These are phyloP conservation scores for Stenolophus ochropezus DNA, from an alignment of 2,888 invertebrate species.

Conservation along the genomic window DNA sequence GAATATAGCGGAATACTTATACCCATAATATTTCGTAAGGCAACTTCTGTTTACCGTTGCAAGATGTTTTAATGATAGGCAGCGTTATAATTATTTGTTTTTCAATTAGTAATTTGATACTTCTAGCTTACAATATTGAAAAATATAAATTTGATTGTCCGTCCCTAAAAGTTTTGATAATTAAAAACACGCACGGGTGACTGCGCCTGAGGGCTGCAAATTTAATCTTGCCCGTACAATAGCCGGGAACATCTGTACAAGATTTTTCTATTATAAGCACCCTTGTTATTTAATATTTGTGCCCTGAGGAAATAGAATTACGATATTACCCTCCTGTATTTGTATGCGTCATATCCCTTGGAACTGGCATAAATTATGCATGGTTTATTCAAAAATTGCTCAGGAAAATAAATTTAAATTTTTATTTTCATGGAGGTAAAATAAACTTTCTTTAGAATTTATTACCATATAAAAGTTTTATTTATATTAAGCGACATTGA, in stretches of 20 bases:
- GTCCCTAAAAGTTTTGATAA: constrained; percentile 5
- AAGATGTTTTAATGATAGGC: no score
- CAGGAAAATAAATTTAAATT: constrained; percentile 27
- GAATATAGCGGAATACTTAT: no score
- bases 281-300: constrained; percentile 36
- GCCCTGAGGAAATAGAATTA: constrained; percentile 36
- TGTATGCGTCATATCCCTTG: constrained; percentile 22
- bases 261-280: constrained; percentile 27
- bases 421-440: constrained; percentile 22
- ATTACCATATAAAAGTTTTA: constrained; percentile 34
- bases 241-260: constrained; percentile 30
- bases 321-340: constrained; percentile 30
- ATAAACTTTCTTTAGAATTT: constrained; percentile 34
- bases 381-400: constrained; percentile 33
- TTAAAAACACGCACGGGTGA: constrained; percentile 4
- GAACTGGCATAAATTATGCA: constrained; percentile 32
- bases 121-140: no score
- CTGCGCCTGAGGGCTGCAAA: neutral
- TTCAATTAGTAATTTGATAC: no score
- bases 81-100: no score
- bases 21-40: no score
- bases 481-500: constrained; percentile 36
- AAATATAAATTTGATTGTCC: neutral
- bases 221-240: constrained; percentile 29
- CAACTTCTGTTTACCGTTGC: no score